These are phyloP conservation scores for Labia minor DNA, from an alignment of 2,888 invertebrate species.

Conservation along the genomic window DNA sequence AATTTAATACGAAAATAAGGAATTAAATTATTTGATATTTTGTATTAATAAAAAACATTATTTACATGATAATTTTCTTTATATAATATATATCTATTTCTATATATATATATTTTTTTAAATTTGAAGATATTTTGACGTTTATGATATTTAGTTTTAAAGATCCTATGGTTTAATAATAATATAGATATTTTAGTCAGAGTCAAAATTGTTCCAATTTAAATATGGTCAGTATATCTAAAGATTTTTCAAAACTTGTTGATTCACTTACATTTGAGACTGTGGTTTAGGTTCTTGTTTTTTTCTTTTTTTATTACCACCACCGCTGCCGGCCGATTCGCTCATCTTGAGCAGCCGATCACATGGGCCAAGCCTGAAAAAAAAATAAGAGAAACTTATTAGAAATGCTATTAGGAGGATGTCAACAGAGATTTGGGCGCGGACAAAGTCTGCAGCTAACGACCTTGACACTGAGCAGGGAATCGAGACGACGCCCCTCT, in stretches of 20 bases:
- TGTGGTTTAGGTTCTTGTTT: constrained; percentile 52
- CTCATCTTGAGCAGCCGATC: constrained; percentile 83
- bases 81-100: no score
- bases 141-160: no score
- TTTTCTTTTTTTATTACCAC: constrained; percentile 47
- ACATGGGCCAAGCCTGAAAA: constrained; percentile 83
- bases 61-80: no score
- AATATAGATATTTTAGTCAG: no score
- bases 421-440: background rate
- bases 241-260: background rate
- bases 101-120: no score
- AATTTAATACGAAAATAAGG: no score
- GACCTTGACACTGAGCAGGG: background rate
- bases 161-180: no score
- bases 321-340: constrained; percentile 46
- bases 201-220: no score
- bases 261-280: constrained; percentile 48
- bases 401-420: background rate
- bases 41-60: no score
- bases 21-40: no score
- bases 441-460: background rate
- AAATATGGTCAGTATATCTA: no score
- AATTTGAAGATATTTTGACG: no score
- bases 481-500: background rate
- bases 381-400: constrained; percentile 27